These are phyloP conservation scores for Lepidotrigona ventralis DNA, from an alignment of 1,140 invertebrate species.

Conservation along the genomic window DNA sequence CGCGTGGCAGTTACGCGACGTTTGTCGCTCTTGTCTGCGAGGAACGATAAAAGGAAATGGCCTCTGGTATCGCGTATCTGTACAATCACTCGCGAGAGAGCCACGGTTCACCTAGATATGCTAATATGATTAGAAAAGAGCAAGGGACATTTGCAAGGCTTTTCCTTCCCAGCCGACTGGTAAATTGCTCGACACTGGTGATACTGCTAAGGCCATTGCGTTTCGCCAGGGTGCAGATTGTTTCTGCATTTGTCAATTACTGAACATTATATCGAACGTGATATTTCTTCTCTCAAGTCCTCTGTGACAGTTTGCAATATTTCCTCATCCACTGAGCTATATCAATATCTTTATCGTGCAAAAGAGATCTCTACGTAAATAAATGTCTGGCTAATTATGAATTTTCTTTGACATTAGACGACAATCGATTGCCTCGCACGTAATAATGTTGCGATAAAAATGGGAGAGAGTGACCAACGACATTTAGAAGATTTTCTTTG, in stretches of 20 bases:
- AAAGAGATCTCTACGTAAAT: not conserved
- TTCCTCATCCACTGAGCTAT: too few relatives aligned
- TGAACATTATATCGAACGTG: too few relatives aligned
- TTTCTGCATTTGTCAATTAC: constrained; percentile 2
- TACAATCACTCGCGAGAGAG: constrained; percentile 40
- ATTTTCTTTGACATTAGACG: not conserved
- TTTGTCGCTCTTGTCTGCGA: constrained; percentile 50
- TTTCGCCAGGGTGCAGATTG: not conserved
- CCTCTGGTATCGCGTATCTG: constrained; percentile 47
- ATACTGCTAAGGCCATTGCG: not conserved
- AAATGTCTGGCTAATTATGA: not conserved
- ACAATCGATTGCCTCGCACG: not conserved
- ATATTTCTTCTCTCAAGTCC: not conserved
- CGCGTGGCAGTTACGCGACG: constrained; percentile 45
- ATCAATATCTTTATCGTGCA: too few relatives aligned
- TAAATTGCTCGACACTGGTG: constrained; percentile 15
- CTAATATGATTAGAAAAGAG: constrained; percentile 52
- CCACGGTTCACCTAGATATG: constrained; percentile 50
- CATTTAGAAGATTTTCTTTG: constrained; percentile 7
- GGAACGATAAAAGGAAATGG: constrained; percentile 61
- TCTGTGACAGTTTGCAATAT: not conserved
- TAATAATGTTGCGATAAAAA: not conserved
- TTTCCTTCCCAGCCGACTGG: constrained; percentile 8
- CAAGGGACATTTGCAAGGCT: constrained; percentile 31
- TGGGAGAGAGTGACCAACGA: constrained; percentile 6